Evolutionary conservation across 1,140 invertebrate genomes (phyloP).

Genomic region (Venustaconcha ellipsiformis): DNA sequence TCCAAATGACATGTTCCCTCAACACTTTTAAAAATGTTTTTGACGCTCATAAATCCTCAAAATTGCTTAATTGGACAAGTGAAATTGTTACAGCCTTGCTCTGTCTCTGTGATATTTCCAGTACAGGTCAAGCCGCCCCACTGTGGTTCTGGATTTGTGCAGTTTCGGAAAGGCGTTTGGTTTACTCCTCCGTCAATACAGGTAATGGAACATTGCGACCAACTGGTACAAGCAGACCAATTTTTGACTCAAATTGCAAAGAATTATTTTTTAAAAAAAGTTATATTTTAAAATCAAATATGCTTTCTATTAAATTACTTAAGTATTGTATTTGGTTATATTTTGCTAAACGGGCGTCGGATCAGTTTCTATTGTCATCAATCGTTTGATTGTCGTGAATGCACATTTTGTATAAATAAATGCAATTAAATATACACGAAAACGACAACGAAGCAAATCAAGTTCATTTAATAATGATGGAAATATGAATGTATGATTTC

Average conservation of each 20-base stretch:
- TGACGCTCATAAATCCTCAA: too few relatives aligned
- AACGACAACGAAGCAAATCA: too few relatives aligned
- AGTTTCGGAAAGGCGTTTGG: constrained; percentile 63
- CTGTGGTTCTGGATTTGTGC: constrained; percentile 67
- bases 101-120: constrained; percentile 24
- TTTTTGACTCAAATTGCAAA: constrained; percentile 49
- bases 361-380: constrained; percentile 14
- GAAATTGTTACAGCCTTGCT: background rate
- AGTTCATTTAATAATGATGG: too few relatives aligned
- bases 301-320: background rate
- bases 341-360: background rate
- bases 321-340: constrained; percentile 75
- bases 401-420: constrained; percentile 3
- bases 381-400: constrained; percentile 22
- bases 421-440: background rate
- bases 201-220: constrained; percentile 66
- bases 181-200: constrained; percentile 76
- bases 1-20: too few relatives aligned
- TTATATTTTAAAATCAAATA: background rate
- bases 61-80: constrained; percentile 15
- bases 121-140: constrained; percentile 61
- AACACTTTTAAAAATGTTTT: too few relatives aligned
- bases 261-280: background rate
- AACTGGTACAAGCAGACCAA: constrained; percentile 69
- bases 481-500: too few relatives aligned